Base-by-base conservation (phyloP, 2,113 vertebrate species). In the Sardina pilchardus region DNA sequence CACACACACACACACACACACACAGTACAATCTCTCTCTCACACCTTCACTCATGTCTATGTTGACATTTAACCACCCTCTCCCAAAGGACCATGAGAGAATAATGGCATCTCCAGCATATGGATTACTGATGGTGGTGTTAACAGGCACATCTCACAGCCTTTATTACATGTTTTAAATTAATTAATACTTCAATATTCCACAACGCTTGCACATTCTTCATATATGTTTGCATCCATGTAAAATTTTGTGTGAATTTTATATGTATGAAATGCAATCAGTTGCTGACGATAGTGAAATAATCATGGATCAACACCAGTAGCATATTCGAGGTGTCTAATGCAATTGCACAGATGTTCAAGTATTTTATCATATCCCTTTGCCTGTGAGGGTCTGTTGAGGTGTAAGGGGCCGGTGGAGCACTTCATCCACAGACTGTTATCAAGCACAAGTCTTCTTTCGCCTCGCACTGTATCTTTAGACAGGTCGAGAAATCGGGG, bases 81-180 rank as follows among this genome's bases (percentile, higher is more conserved):
- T 78, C 71, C 71, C 71, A 78, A 16, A 78, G 71, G 71, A 78
- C 71, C 71, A 34, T 36, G 30, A 34, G 71, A 78, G 71, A 71
- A 34, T 71, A 71, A 71, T 71, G 63, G 71, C 71, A 78, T 78
- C 12, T 78, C 30, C 3, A 16, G 12, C 34, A 9, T 78, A 78
- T 78, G 71, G 71, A 36, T 78, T 78, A 78, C 71, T 78, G 26
- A 78, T 78, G 30, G 10, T 16, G 14, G 12, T 36, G 71, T 78
- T 78, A 16, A 34, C 71, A 78, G 16, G 71, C 30, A 36, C 34
- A 78, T 17, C 71, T 10, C 39, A 4, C 71, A 17, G 71, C 5
- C 16, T 78, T 78, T 78, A 34, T 39, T 78, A 78, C 26, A 71
- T 71, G 63, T 30, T 30, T 30, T 34, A 78, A 36, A 36, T 10